Evolutionary conservation across 2,797 vertebrate species (phyloP).

Genomic region (Australoheros facetus): DNA sequence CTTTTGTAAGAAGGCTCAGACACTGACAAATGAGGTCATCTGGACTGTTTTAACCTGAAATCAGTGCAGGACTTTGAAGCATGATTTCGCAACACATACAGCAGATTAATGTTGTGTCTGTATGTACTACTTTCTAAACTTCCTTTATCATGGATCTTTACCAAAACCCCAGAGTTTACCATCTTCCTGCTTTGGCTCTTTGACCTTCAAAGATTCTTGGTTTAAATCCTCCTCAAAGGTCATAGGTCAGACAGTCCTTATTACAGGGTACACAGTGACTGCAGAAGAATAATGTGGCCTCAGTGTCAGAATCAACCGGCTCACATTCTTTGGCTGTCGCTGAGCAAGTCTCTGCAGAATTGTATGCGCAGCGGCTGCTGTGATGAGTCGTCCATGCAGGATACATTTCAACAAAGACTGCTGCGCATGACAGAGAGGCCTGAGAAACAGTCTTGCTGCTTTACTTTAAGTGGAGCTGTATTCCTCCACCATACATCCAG

Average conservation of each 20-base stretch:
- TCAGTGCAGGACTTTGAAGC: not conserved
- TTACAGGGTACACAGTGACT: slow-evolving; percentile 73
- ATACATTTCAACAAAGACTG: slow-evolving; percentile 35
- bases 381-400: slow-evolving; percentile 6
- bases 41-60: not conserved
- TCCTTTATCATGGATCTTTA: slow-evolving; percentile 10
- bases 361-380: slow-evolving; percentile 15
- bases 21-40: not conserved
- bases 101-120: not conserved
- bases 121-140: not conserved
- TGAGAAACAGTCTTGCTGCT: not conserved
- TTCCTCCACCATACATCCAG: not conserved
- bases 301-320: slow-evolving; percentile 62
- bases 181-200: slow-evolving; percentile 26
- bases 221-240: slow-evolving; percentile 62
- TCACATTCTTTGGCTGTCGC: slow-evolving; percentile 68
- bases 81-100: not conserved
- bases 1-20: not conserved
- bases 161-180: slow-evolving; percentile 16
- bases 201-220: slow-evolving; percentile 43
- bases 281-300: slow-evolving; percentile 69
- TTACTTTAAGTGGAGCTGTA: not conserved
- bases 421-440: slow-evolving; percentile 15
- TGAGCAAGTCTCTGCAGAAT: slow-evolving; percentile 74
- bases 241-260: slow-evolving; percentile 72